Evolutionary conservation across 2,797 vertebrate species (phyloP).

Genomic region (Spondyliosoma cantharus): DNA sequence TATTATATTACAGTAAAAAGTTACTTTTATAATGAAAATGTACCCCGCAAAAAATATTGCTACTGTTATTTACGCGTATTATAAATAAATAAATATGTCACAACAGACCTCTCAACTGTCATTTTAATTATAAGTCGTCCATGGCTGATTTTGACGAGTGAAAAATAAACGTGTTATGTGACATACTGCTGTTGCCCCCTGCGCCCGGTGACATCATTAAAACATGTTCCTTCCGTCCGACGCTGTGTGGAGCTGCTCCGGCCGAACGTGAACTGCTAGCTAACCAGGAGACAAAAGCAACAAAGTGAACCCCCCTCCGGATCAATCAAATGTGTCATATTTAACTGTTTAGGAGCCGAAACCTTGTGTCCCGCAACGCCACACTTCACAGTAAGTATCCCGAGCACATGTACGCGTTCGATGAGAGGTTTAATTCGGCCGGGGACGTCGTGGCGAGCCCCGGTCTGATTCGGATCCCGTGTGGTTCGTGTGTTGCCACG

Average conservation of each 20-base stretch:
- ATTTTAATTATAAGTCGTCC: not conserved
- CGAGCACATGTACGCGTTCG: not conserved
- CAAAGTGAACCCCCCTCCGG: constrained; percentile 84
- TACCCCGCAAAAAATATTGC: no score
- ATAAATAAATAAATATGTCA: no score
- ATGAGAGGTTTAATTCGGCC: not conserved
- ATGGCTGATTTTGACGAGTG: not conserved
- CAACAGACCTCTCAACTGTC: not conserved
- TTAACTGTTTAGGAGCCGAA: constrained; percentile 83
- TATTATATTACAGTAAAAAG: no score
- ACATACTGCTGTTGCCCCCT: constrained; percentile 27
- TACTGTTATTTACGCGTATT: no score
- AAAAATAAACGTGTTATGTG: constrained; percentile 6
- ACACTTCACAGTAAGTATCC: constrained; percentile 75
- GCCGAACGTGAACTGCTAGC: constrained; percentile 77
- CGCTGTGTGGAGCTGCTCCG: constrained; percentile 85
- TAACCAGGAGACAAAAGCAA: constrained; percentile 89
- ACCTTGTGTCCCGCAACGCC: constrained; percentile 47
- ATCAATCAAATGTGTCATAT: constrained; percentile 85
- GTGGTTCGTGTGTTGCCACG: constrained; percentile 82
- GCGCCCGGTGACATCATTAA: constrained; percentile 83
- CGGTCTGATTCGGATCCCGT: constrained; percentile 82
- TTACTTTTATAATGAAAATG: not conserved
- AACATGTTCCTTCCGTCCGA: constrained; percentile 86
- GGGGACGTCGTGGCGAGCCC: constrained; percentile 68